Evolutionary conservation across 2,797 vertebrate genomes (phyloP).

Genomic region (Cheirogaleus major): DNA sequence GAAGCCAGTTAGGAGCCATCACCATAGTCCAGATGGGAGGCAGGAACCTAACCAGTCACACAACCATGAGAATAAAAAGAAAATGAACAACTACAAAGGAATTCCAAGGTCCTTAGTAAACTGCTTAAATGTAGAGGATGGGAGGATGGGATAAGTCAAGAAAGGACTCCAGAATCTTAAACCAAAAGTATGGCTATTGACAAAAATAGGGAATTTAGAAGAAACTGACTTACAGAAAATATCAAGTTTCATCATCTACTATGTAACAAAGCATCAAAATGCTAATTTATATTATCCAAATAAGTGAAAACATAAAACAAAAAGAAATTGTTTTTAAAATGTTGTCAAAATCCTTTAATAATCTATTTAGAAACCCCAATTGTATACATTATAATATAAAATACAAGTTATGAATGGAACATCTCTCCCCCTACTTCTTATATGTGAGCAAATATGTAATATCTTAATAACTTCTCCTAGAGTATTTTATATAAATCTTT

Average conservation of each 20-base stretch:
- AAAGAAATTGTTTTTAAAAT: neutral
- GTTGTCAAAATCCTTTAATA: neutral
- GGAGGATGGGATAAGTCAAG: neutral
- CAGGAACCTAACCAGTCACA: fast-evolving
- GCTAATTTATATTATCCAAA: conserved; percentile 43
- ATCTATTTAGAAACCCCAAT: neutral
- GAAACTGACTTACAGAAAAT: neutral
- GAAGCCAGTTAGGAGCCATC: neutral
- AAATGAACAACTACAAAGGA: neutral
- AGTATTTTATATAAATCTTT: conserved; percentile 42
- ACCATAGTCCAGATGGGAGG: neutral
- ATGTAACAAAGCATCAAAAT: conserved; percentile 12
- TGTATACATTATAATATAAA: neutral
- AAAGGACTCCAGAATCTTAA: neutral
- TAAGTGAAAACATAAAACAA: conserved; percentile 71
- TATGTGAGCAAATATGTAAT: conserved; percentile 12
- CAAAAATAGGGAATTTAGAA: conserved; percentile 15
- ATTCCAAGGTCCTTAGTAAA: neutral
- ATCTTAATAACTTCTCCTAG: neutral
- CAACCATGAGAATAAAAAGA: neutral
- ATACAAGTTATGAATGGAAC: neutral
- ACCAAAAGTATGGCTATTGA: neutral
- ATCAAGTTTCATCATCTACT: conserved; percentile 20
- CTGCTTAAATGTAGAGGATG: neutral
- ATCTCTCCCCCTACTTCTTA: conserved; percentile 66